phyloP scores from a whole-genome alignment of 2,888 invertebrate species.

The Scrobipalpa atriplicella region DNA sequence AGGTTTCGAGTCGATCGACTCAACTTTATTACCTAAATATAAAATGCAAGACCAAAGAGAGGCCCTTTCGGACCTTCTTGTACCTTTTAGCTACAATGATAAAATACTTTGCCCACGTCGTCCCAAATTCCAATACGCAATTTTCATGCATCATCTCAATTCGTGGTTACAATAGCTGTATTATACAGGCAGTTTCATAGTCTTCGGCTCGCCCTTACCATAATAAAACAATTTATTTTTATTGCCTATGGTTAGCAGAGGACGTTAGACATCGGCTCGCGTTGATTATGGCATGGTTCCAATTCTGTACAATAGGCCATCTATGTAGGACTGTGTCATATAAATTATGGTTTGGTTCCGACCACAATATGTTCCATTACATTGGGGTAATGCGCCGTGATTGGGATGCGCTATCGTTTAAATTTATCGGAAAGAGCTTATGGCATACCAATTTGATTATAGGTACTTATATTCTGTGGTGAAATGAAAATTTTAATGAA shows the following conservation, averaged over 20 bases:
- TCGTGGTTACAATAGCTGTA: constrained; percentile 19
- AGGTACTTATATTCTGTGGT: not conserved
- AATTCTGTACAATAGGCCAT: constrained; percentile 57
- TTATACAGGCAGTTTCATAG: constrained; percentile 23
- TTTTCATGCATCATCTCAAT: constrained; percentile 24
- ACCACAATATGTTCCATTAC: constrained; percentile 62
- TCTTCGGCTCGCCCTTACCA: constrained; percentile 29
- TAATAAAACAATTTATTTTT: constrained; percentile 34
- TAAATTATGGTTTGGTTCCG: constrained; percentile 61
- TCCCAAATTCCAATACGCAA: constrained; percentile 6
- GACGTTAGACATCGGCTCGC: constrained; percentile 43
- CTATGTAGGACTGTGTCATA: constrained; percentile 55
- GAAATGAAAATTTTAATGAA: constrained; percentile 4
- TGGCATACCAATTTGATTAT: not conserved
- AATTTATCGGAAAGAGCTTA: constrained; percentile 30
- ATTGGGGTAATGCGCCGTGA: constrained; percentile 55
- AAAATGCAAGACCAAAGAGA: not conserved
- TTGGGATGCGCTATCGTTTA: constrained; percentile 35
- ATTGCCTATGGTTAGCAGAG: constrained; percentile 28
- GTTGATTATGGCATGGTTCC: constrained; percentile 67
- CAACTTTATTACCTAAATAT: too few relatives aligned
- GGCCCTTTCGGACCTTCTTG: not conserved
- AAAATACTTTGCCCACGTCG: not conserved
- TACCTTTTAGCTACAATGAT: not conserved
- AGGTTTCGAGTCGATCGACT: too few relatives aligned